Evolutionary conservation across 2,797 vertebrate species (phyloP), one percentile per base, ranked within the genome.

Genomic region (Sebastes vulpes): DNA sequence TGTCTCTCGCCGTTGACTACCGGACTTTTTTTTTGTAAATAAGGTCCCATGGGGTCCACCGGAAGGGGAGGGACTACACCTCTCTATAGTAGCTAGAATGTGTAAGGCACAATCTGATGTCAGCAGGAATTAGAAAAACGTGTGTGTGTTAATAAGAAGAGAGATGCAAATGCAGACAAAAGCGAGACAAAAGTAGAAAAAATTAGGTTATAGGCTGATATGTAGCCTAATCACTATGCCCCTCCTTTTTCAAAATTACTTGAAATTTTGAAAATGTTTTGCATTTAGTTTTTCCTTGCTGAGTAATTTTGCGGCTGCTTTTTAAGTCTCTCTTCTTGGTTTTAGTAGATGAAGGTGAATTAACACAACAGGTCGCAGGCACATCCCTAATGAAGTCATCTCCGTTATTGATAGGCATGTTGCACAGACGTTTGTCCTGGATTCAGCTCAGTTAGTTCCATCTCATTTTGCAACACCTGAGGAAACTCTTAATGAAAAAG

Each of bases 401-500:
- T 63, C 50, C 53, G 25, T 56, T 67, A 63, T 20, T 71, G 68
- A 81, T 7, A 26, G 21, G 5, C 32, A 56, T 56, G 18, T 1
- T 35, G 38, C 56, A 61, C 18, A 38, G 54, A 67, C 35, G 16
- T 64, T 60, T 59, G 61, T 63, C 67, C 50, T 69, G 65, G 60
- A 75, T 71, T 21, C 29, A 26, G 69, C 58, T 83, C 28, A 48
- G 28, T 84, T 38, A 52, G 31, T 65, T 77, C 21, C 26, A 42
- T 81, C 48, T 59, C 32, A 65, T 70, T 81, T 70, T 46, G 21
- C 79, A 82, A 77, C 32, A 65, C 77, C 76, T 25, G 63, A 60
- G 60, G 83, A 38, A 56, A 66, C 8, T 73, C 35, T 50, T 71
- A 58, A 79, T 67, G 61, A 89, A 82, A 69, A 69, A 54, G 53